These are phyloP conservation scores for Urocynchramus pylzowi DNA, from an alignment of 2,113 vertebrate genomes.

Conservation along the genomic window DNA sequence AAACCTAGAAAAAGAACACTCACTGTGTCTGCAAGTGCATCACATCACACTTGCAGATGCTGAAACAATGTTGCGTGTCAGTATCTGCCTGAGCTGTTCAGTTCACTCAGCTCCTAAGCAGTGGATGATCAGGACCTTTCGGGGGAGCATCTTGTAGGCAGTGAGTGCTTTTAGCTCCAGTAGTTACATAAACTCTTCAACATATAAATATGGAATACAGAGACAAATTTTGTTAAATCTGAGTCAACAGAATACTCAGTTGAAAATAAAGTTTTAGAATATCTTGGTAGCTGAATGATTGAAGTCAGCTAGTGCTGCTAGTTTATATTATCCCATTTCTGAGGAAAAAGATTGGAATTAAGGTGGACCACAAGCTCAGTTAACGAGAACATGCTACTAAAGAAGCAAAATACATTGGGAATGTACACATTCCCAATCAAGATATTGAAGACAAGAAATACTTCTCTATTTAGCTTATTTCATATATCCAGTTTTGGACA, in stretches of 20 bases:
- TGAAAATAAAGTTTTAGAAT: neutral
- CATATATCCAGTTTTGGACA: neutral
- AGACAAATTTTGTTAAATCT: neutral
- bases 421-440: neutral
- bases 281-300: neutral
- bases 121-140: neutral
- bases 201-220: neutral
- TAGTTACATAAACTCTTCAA: neutral
- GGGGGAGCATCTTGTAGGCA: neutral
- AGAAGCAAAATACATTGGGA: neutral
- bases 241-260: neutral
- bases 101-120: neutral
- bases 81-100: neutral
- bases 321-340: neutral
- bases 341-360: neutral
- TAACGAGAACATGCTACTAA: neutral
- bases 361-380: neutral
- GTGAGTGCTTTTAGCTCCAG: neutral
- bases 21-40: neutral
- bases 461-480: neutral
- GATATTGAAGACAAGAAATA: neutral
- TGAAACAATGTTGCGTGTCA: accelerated
- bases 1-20: neutral
- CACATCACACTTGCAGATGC: accelerated
- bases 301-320: neutral